These are phyloP conservation scores for Neuroterus valhalla DNA, from an alignment of 1,140 invertebrate genomes.

Conservation along the genomic window DNA sequence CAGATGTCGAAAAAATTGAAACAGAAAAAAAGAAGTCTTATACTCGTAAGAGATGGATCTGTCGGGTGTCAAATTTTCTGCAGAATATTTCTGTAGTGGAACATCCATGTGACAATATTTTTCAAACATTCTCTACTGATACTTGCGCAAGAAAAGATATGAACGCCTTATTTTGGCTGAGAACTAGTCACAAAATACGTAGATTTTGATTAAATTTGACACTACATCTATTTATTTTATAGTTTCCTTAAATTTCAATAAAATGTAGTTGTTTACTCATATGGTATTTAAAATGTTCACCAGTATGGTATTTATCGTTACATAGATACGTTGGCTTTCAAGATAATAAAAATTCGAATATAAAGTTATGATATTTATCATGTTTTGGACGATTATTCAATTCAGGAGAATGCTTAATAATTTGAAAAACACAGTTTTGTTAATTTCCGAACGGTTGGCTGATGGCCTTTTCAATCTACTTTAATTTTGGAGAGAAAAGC, in stretches of 20 bases:
- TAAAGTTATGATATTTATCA: too few species aligned
- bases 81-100: constrained; percentile 30
- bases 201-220: constrained; percentile 55
- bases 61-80: not conserved
- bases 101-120: constrained; percentile 43
- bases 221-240: constrained; percentile 43
- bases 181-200: constrained; percentile 57
- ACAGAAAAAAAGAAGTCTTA: not conserved
- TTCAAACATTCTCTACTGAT: constrained; percentile 47
- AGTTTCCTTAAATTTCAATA: constrained; percentile 38
- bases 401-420: too few species aligned
- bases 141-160: constrained; percentile 55
- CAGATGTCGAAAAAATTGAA: not conserved
- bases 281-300: too few species aligned
- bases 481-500: too few species aligned
- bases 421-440: too few species aligned
- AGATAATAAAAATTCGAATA: too few species aligned
- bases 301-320: too few species aligned
- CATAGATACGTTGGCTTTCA: too few species aligned
- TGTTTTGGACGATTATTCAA: too few species aligned
- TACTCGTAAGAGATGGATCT: not conserved
- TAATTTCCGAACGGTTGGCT: too few species aligned
- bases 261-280: not conserved
- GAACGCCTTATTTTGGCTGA: constrained; percentile 48
- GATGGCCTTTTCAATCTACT: too few species aligned